These are phyloP conservation scores for Lamellibrachia luymesi DNA, from an alignment of 1,140 invertebrate species.

Conservation along the genomic window DNA sequence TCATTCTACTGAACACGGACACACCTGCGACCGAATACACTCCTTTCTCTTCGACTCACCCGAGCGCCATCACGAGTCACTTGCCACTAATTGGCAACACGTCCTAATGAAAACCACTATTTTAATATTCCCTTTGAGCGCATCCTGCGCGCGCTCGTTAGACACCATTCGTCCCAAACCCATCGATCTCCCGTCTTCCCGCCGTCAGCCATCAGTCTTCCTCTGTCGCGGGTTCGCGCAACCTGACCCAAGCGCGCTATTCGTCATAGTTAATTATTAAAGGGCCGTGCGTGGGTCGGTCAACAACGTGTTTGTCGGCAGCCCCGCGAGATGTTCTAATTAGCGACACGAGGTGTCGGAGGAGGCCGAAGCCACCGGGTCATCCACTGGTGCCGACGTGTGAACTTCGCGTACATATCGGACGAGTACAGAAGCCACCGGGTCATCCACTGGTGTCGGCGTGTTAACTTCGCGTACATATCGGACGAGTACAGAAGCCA, in stretches of 20 bases:
- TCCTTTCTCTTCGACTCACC: not conserved
- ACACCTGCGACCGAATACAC: too few species aligned
- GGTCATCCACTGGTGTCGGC: too few species aligned
- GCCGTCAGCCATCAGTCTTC: not conserved
- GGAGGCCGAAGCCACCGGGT: not conserved
- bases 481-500: too few species aligned
- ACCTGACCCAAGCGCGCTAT: not conserved
- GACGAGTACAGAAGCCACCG: too few species aligned
- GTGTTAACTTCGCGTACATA: too few species aligned
- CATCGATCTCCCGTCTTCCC: slow-evolving; percentile 2
- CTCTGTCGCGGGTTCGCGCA: not conserved
- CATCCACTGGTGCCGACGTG: not conserved
- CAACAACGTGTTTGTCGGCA: not conserved
- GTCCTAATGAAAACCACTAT: not conserved
- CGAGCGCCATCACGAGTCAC: not conserved
- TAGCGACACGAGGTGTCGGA: not conserved
- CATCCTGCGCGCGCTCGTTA: not conserved
- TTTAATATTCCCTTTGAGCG: not conserved
- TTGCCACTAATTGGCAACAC: not conserved
- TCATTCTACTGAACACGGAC: too few species aligned
- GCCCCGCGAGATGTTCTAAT: not conserved
- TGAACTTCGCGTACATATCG: not conserved
- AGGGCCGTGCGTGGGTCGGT: not conserved
- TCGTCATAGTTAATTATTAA: slow-evolving; percentile 1
- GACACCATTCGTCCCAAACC: not conserved